Conservation (phyloP, 2,888 invertebrate species). For the Tryphoninae sp. region DNA sequence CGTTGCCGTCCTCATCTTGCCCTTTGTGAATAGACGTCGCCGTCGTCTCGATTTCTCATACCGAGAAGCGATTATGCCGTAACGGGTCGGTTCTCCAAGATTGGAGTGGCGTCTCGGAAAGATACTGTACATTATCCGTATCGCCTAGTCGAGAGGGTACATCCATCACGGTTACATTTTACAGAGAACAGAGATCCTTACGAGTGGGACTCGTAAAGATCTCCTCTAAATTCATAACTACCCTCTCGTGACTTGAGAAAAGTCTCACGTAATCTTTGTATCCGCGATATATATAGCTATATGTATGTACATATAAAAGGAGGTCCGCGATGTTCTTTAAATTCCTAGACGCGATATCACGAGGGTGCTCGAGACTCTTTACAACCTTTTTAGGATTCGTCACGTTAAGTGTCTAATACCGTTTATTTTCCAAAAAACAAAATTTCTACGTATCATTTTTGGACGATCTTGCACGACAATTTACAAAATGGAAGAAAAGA, state of each 20-base stretch:
- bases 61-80: conserved; percentile 43
- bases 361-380: conserved; percentile 26
- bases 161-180: conserved; percentile 20
- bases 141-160: not conserved
- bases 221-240: conserved; percentile 45
- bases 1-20: not conserved
- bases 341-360: conserved; percentile 48
- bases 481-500: no score
- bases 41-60: conserved; percentile 47
- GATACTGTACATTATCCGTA: conserved; percentile 48
- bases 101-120: not conserved
- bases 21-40: conserved; percentile 2
- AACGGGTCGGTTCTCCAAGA: conserved; percentile 39
- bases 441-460: not conserved
- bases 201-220: conserved; percentile 53
- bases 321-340: conserved; percentile 22
- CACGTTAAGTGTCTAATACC: not conserved
- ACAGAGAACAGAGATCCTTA: conserved; percentile 42
- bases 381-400: conserved; percentile 33
- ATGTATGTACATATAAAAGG: not conserved
- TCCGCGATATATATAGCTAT: not conserved
- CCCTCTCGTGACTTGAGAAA: conserved; percentile 40
- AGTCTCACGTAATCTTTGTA: conserved; percentile 43
- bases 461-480: no score
- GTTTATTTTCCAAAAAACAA: not conserved